Evolutionary conservation across 1,140 invertebrate genomes (phyloP).

Genomic region (Saccostrea cuccullata): DNA sequence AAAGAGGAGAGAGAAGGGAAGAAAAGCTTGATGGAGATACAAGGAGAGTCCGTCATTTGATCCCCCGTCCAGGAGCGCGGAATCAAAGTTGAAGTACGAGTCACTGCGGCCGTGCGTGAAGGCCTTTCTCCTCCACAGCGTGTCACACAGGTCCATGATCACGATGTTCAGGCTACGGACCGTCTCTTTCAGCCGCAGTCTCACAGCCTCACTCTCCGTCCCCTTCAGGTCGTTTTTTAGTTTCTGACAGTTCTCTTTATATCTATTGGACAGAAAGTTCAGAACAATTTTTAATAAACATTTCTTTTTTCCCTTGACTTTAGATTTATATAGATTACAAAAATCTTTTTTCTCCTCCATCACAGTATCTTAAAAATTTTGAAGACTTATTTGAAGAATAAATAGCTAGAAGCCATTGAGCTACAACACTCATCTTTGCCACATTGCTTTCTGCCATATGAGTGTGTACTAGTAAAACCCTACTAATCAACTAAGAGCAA

Average conservation of each 20-base stretch:
- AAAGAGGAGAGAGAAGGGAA: conserved; percentile 50
- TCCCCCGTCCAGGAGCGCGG: not conserved
- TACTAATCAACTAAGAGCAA: no score
- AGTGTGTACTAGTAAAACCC: no score
- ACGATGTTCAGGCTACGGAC: conserved; percentile 51
- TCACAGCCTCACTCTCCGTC: not conserved
- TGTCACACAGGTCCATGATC: conserved; percentile 56
- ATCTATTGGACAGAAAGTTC: not conserved
- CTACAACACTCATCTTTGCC: no score
- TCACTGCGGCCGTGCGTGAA: conserved; percentile 42
- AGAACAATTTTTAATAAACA: not conserved
- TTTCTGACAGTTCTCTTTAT: not conserved
- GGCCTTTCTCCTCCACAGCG: conserved; percentile 55
- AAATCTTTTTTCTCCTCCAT: no score
- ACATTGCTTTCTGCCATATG: no score
- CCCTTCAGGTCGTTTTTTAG: not conserved
- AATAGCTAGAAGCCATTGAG: no score
- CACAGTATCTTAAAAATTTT: no score
- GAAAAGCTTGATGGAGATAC: conserved; percentile 56
- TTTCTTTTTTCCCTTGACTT: no score
- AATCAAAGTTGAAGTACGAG: conserved; percentile 42
- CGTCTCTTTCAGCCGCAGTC: conserved; percentile 12
- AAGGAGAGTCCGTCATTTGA: conserved; percentile 48
- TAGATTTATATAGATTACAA: no score
- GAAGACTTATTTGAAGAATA: no score